These are phyloP conservation scores for Carterocephalus palaemon DNA, from an alignment of 2,888 invertebrate genomes.

Conservation along the genomic window DNA sequence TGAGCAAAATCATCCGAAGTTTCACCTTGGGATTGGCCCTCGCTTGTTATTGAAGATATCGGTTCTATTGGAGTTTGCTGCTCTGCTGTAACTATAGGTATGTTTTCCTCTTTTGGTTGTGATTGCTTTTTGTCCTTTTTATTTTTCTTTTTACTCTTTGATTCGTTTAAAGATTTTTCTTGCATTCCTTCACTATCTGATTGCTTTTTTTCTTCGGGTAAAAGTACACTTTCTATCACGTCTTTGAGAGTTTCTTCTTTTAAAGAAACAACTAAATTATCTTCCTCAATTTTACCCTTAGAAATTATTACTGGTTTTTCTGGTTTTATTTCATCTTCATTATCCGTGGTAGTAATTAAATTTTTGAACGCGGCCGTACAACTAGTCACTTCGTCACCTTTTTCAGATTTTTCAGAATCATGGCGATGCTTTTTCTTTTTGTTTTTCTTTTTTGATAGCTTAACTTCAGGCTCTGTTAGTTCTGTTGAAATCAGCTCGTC, in stretches of 20 bases:
- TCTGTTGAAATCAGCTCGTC: slow-evolving; percentile 19
- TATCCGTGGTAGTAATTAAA: slow-evolving; percentile 40
- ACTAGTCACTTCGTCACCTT: slow-evolving; percentile 45
- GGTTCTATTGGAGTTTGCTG: slow-evolving; percentile 13
- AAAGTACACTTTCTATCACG: slow-evolving; percentile 13
- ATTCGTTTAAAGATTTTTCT: slow-evolving; percentile 18
- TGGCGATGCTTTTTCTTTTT: slow-evolving; percentile 59
- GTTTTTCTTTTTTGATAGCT: slow-evolving; percentile 55
- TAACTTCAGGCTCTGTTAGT: slow-evolving; percentile 40
- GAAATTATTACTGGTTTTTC: background rate
- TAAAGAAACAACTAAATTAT: slow-evolving; percentile 12
- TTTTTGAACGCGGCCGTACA: slow-evolving; percentile 57
- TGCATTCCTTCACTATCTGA: slow-evolving; percentile 1
- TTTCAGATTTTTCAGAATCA: slow-evolving; percentile 62
- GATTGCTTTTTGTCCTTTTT: slow-evolving; percentile 42
- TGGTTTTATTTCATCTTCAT: slow-evolving; percentile 28
- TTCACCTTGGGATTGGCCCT: too few species aligned
- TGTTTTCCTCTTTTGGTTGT: slow-evolving; percentile 20
- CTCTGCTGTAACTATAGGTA: background rate
- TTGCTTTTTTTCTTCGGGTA: slow-evolving; percentile 7
- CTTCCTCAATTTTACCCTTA: background rate
- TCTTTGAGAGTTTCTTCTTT: slow-evolving; percentile 16
- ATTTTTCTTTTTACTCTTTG: slow-evolving; percentile 40
- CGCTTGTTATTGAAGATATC: background rate
- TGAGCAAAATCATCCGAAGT: too few species aligned